Evolutionary conservation across 2,888 invertebrate species (phyloP).

Genomic region (Willowsia nigromaculata): DNA sequence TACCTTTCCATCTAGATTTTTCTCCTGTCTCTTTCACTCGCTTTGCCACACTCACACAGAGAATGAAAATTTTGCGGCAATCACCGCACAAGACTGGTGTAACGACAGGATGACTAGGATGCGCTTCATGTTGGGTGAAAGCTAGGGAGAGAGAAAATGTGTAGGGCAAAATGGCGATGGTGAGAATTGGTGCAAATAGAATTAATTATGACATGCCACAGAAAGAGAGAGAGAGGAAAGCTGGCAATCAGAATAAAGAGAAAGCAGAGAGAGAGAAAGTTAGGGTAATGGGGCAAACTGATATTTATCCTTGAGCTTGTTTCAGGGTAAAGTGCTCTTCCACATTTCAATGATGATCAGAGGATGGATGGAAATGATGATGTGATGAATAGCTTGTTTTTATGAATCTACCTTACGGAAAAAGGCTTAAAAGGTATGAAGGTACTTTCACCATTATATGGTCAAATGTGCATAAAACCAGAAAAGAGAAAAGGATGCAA

Average conservation of each 20-base stretch:
- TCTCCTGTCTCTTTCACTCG: background rate
- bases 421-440: background rate
- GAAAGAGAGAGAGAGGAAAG: too few relatives aligned
- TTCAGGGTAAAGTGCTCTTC: background rate
- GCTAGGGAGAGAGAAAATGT: background rate
- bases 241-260: background rate
- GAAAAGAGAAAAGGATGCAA: background rate
- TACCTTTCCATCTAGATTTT: background rate
- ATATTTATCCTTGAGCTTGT: background rate
- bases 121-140: background rate
- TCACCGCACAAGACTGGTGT: background rate
- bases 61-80: background rate
- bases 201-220: constrained; percentile 35
- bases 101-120: background rate
- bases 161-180: background rate
- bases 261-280: background rate
- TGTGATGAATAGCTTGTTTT: background rate
- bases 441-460: background rate
- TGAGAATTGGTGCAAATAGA: constrained; percentile 12
- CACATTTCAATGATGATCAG: background rate
- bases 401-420: background rate
- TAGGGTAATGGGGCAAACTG: background rate
- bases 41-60: background rate
- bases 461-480: background rate
- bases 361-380: background rate